phyloP scores from a whole-genome alignment of 2,888 invertebrate species.

The Plebejus argus region DNA sequence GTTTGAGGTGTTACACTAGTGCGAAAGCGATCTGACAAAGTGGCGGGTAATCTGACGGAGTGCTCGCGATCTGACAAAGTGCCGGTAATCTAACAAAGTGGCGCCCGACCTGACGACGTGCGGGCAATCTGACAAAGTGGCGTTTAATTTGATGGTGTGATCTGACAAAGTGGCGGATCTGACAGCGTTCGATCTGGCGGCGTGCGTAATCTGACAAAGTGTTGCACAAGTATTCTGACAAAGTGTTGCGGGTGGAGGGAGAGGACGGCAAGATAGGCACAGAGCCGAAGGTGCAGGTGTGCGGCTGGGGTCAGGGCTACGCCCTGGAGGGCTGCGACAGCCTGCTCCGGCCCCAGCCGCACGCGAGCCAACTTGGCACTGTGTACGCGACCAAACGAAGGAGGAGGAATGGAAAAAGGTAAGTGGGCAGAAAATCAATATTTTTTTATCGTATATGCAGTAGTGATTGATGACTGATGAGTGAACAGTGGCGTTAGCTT shows the following conservation, averaged over 20 bases:
- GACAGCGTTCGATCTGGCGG: not conserved
- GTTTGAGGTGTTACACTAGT: not conserved
- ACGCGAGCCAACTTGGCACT: constrained; percentile 93
- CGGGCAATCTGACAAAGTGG: constrained; percentile 9
- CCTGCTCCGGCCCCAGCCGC: constrained; percentile 85
- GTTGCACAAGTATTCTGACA: constrained; percentile 30
- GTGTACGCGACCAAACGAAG: constrained; percentile 98
- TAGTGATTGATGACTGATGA: too few species aligned
- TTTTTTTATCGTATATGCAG: not conserved
- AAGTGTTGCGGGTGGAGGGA: constrained; percentile 42
- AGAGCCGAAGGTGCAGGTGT: constrained; percentile 73
- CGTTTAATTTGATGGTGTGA: not conserved
- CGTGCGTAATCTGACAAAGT: constrained; percentile 11
- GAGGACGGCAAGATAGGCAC: constrained; percentile 75
- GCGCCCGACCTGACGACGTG: too few species aligned
- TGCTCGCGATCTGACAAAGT: constrained; percentile 4
- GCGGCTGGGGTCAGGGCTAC: constrained; percentile 75
- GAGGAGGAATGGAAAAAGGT: constrained; percentile 98
- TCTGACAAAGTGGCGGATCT: not conserved
- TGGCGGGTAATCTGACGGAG: not conserved
- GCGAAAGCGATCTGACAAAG: constrained; percentile 13
- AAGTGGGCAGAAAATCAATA: constrained; percentile 52
- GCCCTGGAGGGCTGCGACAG: constrained; percentile 88
- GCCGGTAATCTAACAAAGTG: not conserved
- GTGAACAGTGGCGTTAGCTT: too few species aligned